These are phyloP conservation scores for Melipona quadrifasciata DNA, from an alignment of 1,140 invertebrate species.

Conservation along the genomic window DNA sequence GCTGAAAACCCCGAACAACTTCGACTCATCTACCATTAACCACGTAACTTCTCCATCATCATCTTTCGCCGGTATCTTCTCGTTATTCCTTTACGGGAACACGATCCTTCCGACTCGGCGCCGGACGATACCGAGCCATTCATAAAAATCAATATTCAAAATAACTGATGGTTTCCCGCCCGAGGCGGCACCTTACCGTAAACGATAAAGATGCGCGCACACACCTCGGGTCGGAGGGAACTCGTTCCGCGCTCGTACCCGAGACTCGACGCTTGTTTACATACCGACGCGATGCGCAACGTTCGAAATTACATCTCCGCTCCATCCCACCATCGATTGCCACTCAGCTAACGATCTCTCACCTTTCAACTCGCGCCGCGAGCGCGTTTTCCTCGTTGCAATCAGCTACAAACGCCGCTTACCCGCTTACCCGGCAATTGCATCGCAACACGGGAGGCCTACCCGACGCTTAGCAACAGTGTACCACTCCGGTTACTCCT, in stretches of 20 bases:
- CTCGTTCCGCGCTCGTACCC: not conserved
- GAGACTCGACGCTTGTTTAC: conserved; percentile 11
- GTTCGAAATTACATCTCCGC: conserved; percentile 18
- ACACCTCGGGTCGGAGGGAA: not conserved
- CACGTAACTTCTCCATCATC: not conserved
- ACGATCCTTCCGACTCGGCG: not conserved
- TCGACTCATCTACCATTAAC: not conserved
- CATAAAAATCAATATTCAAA: conserved; percentile 16
- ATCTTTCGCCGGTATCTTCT: not conserved
- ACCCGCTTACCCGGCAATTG: not conserved
- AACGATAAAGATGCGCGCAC: not conserved
- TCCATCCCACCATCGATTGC: conserved; percentile 7
- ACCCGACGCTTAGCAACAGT: conserved; percentile 10
- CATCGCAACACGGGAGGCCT: not conserved
- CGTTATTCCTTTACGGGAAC: not conserved
- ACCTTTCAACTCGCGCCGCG: conserved; percentile 24
- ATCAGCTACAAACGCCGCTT: conserved; percentile 7
- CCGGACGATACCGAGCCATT: not conserved
- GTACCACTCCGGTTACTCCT: not conserved
- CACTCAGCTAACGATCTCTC: conserved; percentile 31
- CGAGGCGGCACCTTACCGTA: not conserved
- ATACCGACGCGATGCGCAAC: conserved; percentile 26
- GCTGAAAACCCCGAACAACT: not conserved
- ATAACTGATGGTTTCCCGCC: not conserved
- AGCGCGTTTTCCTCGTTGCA: conserved; percentile 11